Percentiles rank a stretch among this genome's conserved stretches.
phyloP scores from a whole-genome alignment of 2,797 vertebrate genomes.

The Ceryle rudis region DNA sequence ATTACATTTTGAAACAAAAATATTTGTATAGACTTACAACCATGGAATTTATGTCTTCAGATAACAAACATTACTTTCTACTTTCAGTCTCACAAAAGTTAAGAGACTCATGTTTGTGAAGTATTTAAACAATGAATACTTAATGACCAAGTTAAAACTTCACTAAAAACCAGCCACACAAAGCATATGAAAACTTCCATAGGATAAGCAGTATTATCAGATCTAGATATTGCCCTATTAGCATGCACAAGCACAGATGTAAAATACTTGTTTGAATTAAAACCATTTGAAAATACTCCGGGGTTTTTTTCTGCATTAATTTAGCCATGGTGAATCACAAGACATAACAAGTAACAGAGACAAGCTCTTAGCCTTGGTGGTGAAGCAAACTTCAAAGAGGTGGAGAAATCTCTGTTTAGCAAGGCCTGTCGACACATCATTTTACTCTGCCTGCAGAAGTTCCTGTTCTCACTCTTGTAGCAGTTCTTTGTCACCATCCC shows the following conservation, averaged over 20 bases:
- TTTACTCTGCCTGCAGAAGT: neutral
- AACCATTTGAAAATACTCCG: neutral
- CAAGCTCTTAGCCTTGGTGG: neutral
- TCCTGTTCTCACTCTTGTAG: neutral
- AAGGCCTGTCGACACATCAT: conserved; percentile 5
- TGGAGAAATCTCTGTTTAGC: conserved; percentile 24
- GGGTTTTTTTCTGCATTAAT: neutral
- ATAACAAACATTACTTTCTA: neutral
- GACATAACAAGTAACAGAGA: neutral
- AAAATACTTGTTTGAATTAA: neutral
- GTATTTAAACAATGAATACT: neutral
- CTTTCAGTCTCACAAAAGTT: neutral
- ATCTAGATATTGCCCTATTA: neutral
- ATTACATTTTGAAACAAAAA: neutral
- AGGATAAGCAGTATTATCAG: neutral
- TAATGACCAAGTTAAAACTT: neutral
- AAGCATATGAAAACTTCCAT: neutral
- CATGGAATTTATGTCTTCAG: neutral
- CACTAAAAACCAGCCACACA: neutral
- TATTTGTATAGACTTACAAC: neutral
- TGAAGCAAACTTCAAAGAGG: conserved; percentile 29
- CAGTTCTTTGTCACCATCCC: neutral
- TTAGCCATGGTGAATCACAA: neutral
- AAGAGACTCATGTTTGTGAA: neutral
- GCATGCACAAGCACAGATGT: neutral